Percentiles rank a stretch among this genome's conserved stretches.
Conservation (phyloP, 2,797 vertebrate genomes). For the Poecile montanus region DNA sequence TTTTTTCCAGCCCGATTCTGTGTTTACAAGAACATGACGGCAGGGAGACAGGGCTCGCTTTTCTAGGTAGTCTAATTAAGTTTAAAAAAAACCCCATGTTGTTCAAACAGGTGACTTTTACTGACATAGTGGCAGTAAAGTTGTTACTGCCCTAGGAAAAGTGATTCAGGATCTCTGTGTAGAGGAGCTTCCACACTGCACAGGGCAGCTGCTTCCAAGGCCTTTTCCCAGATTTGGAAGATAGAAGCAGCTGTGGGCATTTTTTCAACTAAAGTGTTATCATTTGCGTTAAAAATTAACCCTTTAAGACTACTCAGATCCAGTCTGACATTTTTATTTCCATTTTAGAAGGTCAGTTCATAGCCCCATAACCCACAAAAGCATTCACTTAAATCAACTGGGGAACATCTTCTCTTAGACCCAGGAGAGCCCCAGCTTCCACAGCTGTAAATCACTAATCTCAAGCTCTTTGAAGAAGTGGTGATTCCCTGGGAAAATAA, state of each 20-base stretch:
- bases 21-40: background rate
- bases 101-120: background rate
- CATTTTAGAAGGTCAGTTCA: background rate
- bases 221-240: background rate
- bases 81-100: rapidly evolving
- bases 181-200: background rate
- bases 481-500: background rate
- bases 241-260: background rate
- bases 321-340: background rate
- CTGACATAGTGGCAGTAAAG: background rate
- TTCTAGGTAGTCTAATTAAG: background rate
- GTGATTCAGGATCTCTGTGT: background rate
- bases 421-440: background rate
- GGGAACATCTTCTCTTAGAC: background rate
- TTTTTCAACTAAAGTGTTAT: background rate
- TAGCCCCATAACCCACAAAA: background rate
- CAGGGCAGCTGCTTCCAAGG: background rate
- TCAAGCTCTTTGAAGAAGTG: background rate
- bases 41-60: background rate
- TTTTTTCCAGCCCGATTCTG: background rate
- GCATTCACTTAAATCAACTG: background rate
- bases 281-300: background rate
- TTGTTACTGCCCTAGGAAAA: background rate
- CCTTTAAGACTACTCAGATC: background rate
- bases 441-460: background rate